These are phyloP conservation scores for Polyommatus iphigenia DNA, from an alignment of 2,888 invertebrate genomes.

Conservation along the genomic window DNA sequence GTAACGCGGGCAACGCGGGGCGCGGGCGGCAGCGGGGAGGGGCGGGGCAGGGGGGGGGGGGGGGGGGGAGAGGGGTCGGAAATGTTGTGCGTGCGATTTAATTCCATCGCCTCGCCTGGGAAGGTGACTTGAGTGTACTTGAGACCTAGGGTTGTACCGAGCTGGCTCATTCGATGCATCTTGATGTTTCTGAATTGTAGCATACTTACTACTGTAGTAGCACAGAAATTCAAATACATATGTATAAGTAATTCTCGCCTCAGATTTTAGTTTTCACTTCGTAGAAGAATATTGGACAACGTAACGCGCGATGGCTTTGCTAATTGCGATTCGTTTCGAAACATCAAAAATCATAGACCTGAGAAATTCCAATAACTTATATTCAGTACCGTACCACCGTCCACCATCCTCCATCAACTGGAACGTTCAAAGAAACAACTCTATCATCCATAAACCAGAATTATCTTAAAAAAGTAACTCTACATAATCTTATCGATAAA, in stretches of 20 bases:
- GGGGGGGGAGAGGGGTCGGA: constrained; percentile 56
- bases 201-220: not conserved
- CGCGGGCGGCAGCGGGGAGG: constrained; percentile 43
- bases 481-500: constrained; percentile 37
- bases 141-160: constrained; percentile 39
- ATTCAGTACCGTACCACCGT: not conserved
- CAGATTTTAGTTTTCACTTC: too few relatives aligned
- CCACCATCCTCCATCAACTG: not conserved
- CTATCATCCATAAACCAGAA: not conserved
- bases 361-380: too few relatives aligned
- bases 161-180: constrained; percentile 33
- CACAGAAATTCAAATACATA: not conserved
- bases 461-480: not conserved
- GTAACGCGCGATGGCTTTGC: too few relatives aligned
- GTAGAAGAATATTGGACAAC: too few relatives aligned
- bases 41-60: constrained; percentile 45
- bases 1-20: constrained; percentile 28
- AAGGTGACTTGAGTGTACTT: constrained; percentile 53
- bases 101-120: constrained; percentile 75
- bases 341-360: not conserved
- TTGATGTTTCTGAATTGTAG: not conserved
- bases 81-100: constrained; percentile 79
- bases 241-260: not conserved
- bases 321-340: not conserved
- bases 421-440: too few relatives aligned